phyloP scores from a whole-genome alignment of 2,113 vertebrate genomes.

The human (Homo sapiens) region GRCh38 chr6:7833001-7833500 shows the following conservation, averaged over 20 bases:
- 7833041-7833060: not conserved
- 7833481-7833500: not conserved
- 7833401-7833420: not conserved
- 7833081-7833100: not conserved
- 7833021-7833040: not conserved
- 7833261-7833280: not conserved
- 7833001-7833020: not conserved
- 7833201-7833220: not conserved
- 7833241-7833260: not conserved
- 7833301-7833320: not conserved
- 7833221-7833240: not conserved
- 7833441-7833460: not conserved
- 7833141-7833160: not conserved
- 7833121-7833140: not conserved
- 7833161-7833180: not conserved
- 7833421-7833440: not conserved
- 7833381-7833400: not conserved
- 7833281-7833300: not conserved
- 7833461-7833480: not conserved
- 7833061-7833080: fast-evolving
- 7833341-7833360: not conserved
- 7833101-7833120: not conserved
- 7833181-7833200: fast-evolving
- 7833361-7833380: not conserved
- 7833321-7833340: not conserved